phyloP scores from a whole-genome alignment of 2,113 vertebrate species.

The Spheniscus mendiculus region DNA sequence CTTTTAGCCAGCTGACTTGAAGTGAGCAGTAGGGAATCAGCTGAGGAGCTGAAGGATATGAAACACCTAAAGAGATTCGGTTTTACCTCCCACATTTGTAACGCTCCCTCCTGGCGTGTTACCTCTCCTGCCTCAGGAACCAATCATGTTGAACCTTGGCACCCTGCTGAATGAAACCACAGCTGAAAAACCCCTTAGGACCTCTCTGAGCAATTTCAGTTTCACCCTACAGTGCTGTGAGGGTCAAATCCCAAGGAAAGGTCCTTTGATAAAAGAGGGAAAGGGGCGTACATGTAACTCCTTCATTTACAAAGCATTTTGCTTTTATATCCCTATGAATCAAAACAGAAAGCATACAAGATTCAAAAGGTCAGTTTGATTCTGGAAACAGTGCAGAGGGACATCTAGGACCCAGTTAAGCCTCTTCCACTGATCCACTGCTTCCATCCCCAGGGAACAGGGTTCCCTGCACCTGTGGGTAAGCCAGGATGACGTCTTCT shows the following conservation, averaged over 20 bases:
- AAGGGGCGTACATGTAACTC: neutral
- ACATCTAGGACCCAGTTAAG: neutral
- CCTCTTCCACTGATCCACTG: neutral
- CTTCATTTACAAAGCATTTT: neutral
- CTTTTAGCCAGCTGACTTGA: neutral
- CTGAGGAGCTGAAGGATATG: neutral
- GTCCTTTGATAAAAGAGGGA: neutral
- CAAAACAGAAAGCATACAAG: neutral
- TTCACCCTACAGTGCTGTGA: neutral
- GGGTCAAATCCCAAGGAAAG: neutral
- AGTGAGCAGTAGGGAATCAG: neutral
- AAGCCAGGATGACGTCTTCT: neutral
- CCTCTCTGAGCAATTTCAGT: neutral
- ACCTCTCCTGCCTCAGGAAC: neutral
- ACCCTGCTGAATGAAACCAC: neutral
- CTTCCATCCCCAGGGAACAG: neutral
- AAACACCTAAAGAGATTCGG: neutral
- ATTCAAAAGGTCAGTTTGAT: neutral
- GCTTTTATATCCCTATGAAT: neutral
- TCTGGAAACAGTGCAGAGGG: neutral
- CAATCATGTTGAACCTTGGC: neutral
- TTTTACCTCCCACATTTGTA: neutral
- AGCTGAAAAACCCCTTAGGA: neutral
- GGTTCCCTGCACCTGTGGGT: neutral
- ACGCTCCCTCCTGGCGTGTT: neutral